Conservation (phyloP, 2,888 invertebrate species). For the Strigamia crassipes region DNA sequence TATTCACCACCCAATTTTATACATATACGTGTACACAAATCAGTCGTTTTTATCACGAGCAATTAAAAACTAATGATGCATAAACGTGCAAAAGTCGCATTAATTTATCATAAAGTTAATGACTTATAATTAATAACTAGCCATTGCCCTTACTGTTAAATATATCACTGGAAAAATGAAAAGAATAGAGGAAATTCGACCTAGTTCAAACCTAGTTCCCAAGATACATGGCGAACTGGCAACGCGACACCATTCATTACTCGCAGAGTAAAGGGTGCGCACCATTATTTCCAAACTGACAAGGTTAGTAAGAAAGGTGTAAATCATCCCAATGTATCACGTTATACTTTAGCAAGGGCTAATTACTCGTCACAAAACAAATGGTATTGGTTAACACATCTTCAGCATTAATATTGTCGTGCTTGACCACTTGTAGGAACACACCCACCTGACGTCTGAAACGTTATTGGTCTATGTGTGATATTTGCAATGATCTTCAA, state of each 20-base stretch:
- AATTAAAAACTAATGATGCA: too few species aligned
- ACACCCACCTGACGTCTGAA: background rate
- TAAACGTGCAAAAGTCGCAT: too few species aligned
- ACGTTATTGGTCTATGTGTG: background rate
- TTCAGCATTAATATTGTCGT: background rate
- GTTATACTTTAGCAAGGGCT: slow-evolving; percentile 2
- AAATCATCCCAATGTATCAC: slow-evolving; percentile 32
- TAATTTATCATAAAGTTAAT: too few species aligned
- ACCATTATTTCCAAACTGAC: slow-evolving; percentile 32
- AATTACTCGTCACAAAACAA: slow-evolving; percentile 8
- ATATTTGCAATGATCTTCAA: slow-evolving; percentile 35
- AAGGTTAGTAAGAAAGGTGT: slow-evolving; percentile 19
- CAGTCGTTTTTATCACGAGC: too few species aligned
- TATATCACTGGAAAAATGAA: background rate
- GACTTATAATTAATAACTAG: too few species aligned
- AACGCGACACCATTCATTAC: slow-evolving; percentile 38
- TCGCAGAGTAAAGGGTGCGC: slow-evolving; percentile 22
- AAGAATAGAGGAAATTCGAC: background rate
- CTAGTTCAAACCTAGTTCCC: background rate
- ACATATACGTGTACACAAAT: too few species aligned
- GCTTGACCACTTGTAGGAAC: background rate
- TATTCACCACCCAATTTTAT: background rate
- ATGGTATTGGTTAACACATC: background rate
- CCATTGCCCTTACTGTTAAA: background rate
- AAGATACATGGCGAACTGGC: slow-evolving; percentile 37